Evolutionary conservation across 2,888 invertebrate species (phyloP).

Genomic region (Melieria crassipennis): DNA sequence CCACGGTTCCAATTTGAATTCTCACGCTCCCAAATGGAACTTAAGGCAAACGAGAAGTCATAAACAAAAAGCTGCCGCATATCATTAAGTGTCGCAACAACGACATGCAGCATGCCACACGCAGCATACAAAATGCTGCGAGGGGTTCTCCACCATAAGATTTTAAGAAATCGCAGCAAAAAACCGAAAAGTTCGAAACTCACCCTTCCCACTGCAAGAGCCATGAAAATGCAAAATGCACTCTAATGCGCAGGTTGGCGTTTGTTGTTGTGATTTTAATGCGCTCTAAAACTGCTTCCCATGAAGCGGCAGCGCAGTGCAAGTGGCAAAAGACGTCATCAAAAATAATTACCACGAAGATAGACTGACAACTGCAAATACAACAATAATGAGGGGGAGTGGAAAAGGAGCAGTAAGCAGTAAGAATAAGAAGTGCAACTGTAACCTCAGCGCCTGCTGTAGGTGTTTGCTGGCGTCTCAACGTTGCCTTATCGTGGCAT

Average conservation of each 20-base stretch:
- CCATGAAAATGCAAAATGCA: background rate
- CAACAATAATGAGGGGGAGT: background rate
- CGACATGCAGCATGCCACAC: conserved; percentile 4
- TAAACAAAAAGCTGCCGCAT: conserved; percentile 8
- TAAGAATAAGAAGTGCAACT: background rate
- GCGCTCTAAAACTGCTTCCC: conserved; percentile 25
- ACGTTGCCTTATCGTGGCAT: no score
- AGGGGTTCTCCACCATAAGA: conserved; percentile 1
- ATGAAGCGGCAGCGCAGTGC: conserved; percentile 22
- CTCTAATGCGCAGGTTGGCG: conserved; percentile 8
- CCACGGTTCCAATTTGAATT: conserved; percentile 21
- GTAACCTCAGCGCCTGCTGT: no score
- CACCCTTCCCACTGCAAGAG: background rate
- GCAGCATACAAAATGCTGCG: background rate
- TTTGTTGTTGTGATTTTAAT: conserved; percentile 20
- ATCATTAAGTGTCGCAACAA: conserved; percentile 5
- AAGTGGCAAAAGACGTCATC: conserved; percentile 10
- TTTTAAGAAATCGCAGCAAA: conserved; percentile 9
- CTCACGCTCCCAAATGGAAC: conserved; percentile 19
- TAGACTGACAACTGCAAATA: background rate
- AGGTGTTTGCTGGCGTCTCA: no score
- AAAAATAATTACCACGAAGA: background rate
- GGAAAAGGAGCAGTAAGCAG: background rate
- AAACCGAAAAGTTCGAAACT: background rate
- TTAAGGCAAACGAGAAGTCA: conserved; percentile 1